Conservation (phyloP, 1,140 invertebrate species). For the Parasteatoda tepidariorum region DNA sequence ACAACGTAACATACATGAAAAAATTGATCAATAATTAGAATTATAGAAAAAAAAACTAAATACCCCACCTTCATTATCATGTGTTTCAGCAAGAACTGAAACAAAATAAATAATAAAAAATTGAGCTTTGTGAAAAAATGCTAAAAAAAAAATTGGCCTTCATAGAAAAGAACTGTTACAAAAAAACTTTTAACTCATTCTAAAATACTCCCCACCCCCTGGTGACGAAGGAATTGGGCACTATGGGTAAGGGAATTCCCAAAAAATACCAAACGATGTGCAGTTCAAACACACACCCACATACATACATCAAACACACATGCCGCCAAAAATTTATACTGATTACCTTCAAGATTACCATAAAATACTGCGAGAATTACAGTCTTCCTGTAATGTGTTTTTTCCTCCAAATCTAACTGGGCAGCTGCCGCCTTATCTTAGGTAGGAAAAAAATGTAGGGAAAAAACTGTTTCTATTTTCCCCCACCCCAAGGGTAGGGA, state of each 20-base stretch:
- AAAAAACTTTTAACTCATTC: conserved; percentile 54
- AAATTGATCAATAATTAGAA: neutral
- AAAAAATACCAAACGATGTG: conserved; percentile 49
- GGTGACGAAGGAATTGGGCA: neutral
- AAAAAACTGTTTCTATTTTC: neutral
- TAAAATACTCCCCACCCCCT: neutral
- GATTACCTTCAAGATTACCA: conserved; percentile 56
- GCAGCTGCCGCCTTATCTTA: conserved; percentile 55
- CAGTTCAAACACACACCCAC: conserved; percentile 48
- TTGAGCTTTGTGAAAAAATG: conserved; percentile 1
- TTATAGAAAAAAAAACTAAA: neutral
- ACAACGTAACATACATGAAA: no score
- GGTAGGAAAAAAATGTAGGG: conserved; percentile 35
- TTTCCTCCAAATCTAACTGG: conserved; percentile 52
- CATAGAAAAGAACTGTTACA: neutral
- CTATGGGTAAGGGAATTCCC: conserved; percentile 34
- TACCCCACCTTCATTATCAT: neutral
- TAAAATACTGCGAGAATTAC: conserved; percentile 60
- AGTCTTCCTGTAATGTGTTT: conserved; percentile 55
- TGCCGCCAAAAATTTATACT: conserved; percentile 61
- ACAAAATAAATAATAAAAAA: no score
- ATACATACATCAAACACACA: conserved; percentile 55
- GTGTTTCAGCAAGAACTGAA: neutral
- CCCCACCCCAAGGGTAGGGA: conserved; percentile 23
- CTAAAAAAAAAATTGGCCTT: conserved; percentile 26